Evolutionary conservation across 2,797 vertebrate species (phyloP), one percentile per base, ranked within the genome.

Genomic region (Gymnoscopelus microlampas): DNA sequence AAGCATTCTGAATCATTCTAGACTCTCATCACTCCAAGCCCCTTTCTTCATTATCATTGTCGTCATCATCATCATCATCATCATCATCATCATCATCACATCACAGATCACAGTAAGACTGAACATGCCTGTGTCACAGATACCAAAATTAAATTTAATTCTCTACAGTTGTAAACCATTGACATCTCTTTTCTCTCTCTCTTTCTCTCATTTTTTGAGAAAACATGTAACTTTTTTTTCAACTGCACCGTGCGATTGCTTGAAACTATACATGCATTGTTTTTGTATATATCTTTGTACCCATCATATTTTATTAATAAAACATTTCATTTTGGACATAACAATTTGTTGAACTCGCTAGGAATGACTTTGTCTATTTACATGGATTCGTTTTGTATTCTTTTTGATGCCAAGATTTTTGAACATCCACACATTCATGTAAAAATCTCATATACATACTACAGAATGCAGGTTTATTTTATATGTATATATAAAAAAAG

Each of bases 241-340:
- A 77, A 93, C 91, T 91, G 87, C 91, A 94, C 90, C 95, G 95
- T 96, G 95, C 95, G 93, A 93, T 91, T 91, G 92, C 92, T 94
- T 91, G 90, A 93, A 90, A 92, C 89, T 92, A 93, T 93, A 94
- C 95, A 96, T 96, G 95, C 95, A 96, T 93, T 91, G 90, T 91
- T 91, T 83, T 88, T 89, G 81, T 91, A 88, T 88, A 94, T 91
- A 93, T 85, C 86, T 92, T 91, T 88, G 83, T 86, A 90, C 71
- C 91, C 85, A 87, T 88, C 79, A 77, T 89, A 84, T 86, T 82
- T 87, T 87, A 71, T 88, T 88, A 86, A 89, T 94, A 92, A 94
- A 94, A 93, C 85, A 85, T 88, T 67, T 63, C 80, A 78, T 91
- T 91, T 88, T 85, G 86, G 89, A 92, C 92, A 88, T 90, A 87